A percentile compares a stretch with the other conserved stretches of the same genome.
Evolutionary conservation across 2,113 vertebrate genomes (phyloP).

Genomic region (Seriola dumerili): DNA sequence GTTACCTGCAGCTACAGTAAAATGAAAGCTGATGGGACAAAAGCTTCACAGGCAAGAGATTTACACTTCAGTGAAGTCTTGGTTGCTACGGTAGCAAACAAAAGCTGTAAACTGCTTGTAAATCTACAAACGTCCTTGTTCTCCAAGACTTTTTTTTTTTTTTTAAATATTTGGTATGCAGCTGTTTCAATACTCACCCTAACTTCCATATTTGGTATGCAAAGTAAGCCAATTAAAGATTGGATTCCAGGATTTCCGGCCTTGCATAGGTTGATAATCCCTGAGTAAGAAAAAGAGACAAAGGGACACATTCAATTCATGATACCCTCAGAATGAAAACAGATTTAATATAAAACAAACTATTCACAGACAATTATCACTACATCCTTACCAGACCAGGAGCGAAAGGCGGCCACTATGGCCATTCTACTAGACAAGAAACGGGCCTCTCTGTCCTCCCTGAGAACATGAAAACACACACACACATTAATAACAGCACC

Average conservation of each 20-base stretch:
- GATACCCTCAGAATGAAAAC: not conserved
- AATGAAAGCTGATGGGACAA: not conserved
- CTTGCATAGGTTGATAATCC: conserved; percentile 98
- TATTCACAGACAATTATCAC: not conserved
- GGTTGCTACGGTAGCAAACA: not conserved
- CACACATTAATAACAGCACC: conserved; percentile 26
- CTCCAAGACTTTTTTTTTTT: not conserved
- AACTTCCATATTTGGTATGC: conserved; percentile 99
- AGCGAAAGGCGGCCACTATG: conserved; percentile 97
- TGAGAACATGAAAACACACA: conserved; percentile 68
- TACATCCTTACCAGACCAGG: conserved; percentile 93
- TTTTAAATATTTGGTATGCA: conserved; percentile 4
- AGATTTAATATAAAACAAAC: not conserved
- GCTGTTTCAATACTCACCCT: conserved; percentile 86
- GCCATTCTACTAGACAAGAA: conserved; percentile 98
- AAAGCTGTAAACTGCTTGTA: not conserved
- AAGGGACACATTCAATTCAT: not conserved
- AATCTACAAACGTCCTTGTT: not conserved
- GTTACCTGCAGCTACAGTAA: not conserved
- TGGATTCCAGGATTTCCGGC: conserved; percentile 97
- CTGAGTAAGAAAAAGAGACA: conserved; percentile 76
- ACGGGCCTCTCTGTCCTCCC: conserved; percentile 96
- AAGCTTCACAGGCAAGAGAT: not conserved
- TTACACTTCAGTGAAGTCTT: not conserved
- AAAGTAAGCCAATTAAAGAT: conserved; percentile 96